These are phyloP conservation scores for Masticophis lateralis DNA, from an alignment of 2,797 vertebrate species.

Conservation along the genomic window DNA sequence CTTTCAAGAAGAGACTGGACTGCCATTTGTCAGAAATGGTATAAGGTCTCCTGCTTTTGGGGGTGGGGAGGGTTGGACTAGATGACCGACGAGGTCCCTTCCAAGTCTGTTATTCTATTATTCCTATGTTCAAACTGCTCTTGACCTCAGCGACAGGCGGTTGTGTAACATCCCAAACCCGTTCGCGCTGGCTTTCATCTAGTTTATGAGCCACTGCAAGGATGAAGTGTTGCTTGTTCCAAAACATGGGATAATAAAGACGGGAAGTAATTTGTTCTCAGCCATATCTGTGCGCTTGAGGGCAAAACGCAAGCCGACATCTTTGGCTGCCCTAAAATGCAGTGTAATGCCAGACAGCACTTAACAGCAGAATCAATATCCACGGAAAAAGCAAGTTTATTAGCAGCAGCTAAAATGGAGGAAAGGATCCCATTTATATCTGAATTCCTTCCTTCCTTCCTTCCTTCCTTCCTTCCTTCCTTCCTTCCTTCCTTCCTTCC, in stretches of 20 bases:
- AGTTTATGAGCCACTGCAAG: background rate
- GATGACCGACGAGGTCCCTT: too few relatives aligned
- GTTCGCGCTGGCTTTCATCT: too few relatives aligned
- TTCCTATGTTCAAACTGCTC: too few relatives aligned
- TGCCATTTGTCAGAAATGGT: too few relatives aligned
- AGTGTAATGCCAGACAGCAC: constrained; percentile 33
- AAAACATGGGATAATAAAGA: constrained; percentile 31
- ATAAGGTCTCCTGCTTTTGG: too few relatives aligned
- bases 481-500: too few relatives aligned
- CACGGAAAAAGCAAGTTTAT: constrained; percentile 46
- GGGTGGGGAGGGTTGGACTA: too few relatives aligned
- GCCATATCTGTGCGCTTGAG: constrained; percentile 13
- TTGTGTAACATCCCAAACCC: too few relatives aligned
- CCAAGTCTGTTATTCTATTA: too few relatives aligned
- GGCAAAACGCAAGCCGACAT: constrained; percentile 35
- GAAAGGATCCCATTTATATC: background rate
- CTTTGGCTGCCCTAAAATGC: constrained; percentile 42
- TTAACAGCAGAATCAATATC: constrained; percentile 49
- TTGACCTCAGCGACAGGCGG: too few relatives aligned
- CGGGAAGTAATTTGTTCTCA: constrained; percentile 31
- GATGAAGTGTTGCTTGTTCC: constrained; percentile 21
- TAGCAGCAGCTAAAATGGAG: constrained; percentile 40
- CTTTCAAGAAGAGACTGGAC: too few relatives aligned
- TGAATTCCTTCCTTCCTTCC: background rate
- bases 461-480: background rate